A percentile compares a stretch with the other conserved stretches of the same genome.
Evolutionary conservation across 2,797 vertebrate genomes (phyloP).

Genomic region (Adelosebastes latens): DNA sequence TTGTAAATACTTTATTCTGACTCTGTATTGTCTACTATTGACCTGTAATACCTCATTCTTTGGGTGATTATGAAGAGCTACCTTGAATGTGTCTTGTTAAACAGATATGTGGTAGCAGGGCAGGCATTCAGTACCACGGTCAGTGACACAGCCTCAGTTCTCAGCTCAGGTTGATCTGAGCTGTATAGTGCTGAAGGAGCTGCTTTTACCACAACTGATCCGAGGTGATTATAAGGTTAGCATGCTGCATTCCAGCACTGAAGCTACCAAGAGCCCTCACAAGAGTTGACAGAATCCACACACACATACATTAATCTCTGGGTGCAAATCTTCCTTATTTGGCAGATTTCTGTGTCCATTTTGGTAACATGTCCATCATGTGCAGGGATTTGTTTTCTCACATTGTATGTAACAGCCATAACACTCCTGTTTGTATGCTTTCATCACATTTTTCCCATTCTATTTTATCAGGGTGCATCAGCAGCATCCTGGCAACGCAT

Average conservation of each 20-base stretch:
- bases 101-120: background rate
- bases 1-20: background rate
- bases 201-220: background rate
- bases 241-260: background rate
- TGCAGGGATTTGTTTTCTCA: background rate
- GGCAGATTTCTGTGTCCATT: background rate
- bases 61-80: background rate
- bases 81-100: background rate
- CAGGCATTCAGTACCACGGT: conserved; percentile 60
- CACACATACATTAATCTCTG: background rate
- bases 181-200: background rate
- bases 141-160: conserved; percentile 37
- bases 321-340: background rate
- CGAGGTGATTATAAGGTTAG: background rate
- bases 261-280: background rate
- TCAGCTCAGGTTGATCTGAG: background rate
- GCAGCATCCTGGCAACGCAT: conserved; percentile 44
- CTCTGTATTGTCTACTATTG: background rate
- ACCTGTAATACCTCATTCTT: background rate
- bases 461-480: conserved; percentile 33
- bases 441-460: conserved; percentile 1
- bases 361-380: background rate
- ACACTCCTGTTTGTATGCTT: background rate
- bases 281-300: background rate
- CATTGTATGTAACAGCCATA: background rate